These are phyloP conservation scores for Papilio elwesi DNA, from an alignment of 2,888 invertebrate species.

Conservation along the genomic window DNA sequence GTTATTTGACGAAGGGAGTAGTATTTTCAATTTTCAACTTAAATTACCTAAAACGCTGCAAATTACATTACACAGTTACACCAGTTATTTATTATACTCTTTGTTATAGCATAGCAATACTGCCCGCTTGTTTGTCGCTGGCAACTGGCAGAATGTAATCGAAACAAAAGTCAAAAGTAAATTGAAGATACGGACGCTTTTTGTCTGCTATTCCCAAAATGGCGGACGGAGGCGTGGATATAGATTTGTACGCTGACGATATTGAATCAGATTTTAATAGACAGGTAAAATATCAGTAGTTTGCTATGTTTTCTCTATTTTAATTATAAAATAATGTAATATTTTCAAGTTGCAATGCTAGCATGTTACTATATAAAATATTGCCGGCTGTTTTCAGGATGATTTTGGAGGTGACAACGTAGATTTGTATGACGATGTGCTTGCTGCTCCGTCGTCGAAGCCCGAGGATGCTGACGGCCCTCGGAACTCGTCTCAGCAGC, in stretches of 20 bases:
- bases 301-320: not conserved
- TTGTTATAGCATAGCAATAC: slow-evolving; percentile 11
- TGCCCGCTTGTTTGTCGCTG: not conserved
- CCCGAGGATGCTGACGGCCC: slow-evolving; percentile 85
- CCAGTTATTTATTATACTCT: too few species aligned
- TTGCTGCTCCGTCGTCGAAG: slow-evolving; percentile 89
- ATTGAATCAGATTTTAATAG: slow-evolving; percentile 95
- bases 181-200: slow-evolving; percentile 9
- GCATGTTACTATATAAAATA: not conserved
- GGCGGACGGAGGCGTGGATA: slow-evolving; percentile 97
- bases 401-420: slow-evolving; percentile 94
- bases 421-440: slow-evolving; percentile 97
- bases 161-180: not conserved
- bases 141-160: not conserved
- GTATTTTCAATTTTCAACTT: too few species aligned
- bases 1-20: too few species aligned
- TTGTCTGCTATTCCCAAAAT: slow-evolving; percentile 80
- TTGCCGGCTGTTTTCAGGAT: slow-evolving; percentile 81
- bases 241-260: slow-evolving; percentile 98
- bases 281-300: slow-evolving; percentile 69
- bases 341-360: slow-evolving; percentile 12
- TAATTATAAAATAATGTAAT: too few species aligned
- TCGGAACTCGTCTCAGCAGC: slow-evolving; percentile 83
- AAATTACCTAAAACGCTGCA: too few species aligned
- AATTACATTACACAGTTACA: too few species aligned